These are phyloP conservation scores for Anseranas semipalmata DNA, from an alignment of 2,113 vertebrate species.

Conservation along the genomic window DNA sequence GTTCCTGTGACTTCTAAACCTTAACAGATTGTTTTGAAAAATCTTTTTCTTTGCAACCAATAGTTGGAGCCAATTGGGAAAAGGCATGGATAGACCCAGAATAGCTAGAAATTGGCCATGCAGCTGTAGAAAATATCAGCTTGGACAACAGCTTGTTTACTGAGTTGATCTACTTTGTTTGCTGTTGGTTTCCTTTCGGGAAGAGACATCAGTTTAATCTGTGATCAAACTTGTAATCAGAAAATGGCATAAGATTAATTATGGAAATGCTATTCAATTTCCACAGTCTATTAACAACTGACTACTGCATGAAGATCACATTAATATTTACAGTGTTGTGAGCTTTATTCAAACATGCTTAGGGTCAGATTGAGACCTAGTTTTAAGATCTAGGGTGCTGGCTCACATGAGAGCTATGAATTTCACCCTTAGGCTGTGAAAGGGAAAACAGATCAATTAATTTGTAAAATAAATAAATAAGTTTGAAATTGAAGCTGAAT, in stretches of 20 bases:
- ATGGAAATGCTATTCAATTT: slow-evolving; percentile 73
- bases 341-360: slow-evolving; percentile 18
- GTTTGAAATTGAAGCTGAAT: neutral
- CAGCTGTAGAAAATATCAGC: neutral
- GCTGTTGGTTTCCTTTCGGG: slow-evolving; percentile 14
- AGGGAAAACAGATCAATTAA: neutral
- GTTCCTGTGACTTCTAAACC: neutral
- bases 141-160: neutral
- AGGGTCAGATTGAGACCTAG: neutral
- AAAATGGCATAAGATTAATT: slow-evolving; percentile 73
- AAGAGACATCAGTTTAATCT: slow-evolving; percentile 56
- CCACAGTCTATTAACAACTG: slow-evolving; percentile 69
- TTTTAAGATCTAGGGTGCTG: neutral
- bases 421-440: neutral
- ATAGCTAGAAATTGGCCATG: neutral
- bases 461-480: neutral
- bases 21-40: neutral
- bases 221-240: slow-evolving; percentile 72
- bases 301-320: slow-evolving; percentile 57
- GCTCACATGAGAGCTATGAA: neutral
- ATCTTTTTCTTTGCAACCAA: neutral
- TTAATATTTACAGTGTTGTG: slow-evolving; percentile 57
- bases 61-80: neutral
- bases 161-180: neutral
- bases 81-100: neutral